Percentiles rank a stretch among this genome's conserved stretches.
Evolutionary conservation across 2,888 invertebrate genomes (phyloP).

Genomic region (Caenorhabditis japonica): DNA sequence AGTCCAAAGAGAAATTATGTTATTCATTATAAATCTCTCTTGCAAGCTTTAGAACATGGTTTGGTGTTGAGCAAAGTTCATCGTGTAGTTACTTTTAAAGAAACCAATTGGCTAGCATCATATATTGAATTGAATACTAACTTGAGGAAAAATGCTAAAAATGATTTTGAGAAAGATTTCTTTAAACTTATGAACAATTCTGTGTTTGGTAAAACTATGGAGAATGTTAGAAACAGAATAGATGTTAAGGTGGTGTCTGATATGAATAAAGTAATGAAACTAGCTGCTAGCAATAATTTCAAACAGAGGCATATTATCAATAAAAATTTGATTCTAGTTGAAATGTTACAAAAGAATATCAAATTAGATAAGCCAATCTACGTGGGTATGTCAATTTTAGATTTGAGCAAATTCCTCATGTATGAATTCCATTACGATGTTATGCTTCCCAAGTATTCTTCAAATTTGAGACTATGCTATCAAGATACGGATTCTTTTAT

Average conservation of each 20-base stretch:
- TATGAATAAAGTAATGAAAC: constrained; percentile 34
- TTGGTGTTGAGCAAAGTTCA: constrained; percentile 69
- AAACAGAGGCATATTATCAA: constrained; percentile 54
- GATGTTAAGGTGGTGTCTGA: constrained; percentile 76
- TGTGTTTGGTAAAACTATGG: constrained; percentile 78
- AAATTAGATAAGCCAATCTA: constrained; percentile 50
- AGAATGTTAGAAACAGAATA: constrained; percentile 78
- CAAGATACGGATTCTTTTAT: no score
- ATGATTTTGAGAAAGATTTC: constrained; percentile 77
- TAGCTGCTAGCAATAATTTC: constrained; percentile 53
- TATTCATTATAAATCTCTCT: constrained; percentile 61
- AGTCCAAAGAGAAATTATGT: constrained; percentile 64
- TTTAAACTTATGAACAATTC: constrained; percentile 78
- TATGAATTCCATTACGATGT: constrained; percentile 67
- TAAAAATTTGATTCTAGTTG: constrained; percentile 46
- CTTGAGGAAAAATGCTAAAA: constrained; percentile 67
- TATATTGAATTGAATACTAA: constrained; percentile 65
- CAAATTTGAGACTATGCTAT: no score
- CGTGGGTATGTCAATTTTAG: constrained; percentile 59
- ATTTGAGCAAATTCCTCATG: constrained; percentile 63
- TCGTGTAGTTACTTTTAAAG: constrained; percentile 63
- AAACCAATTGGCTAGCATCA: constrained; percentile 49
- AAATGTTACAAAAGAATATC: constrained; percentile 59
- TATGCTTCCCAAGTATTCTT: no score
- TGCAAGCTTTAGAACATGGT: constrained; percentile 50